phyloP scores from a whole-genome alignment of 2,888 invertebrate species.

The Drosophila paramelanica region DNA sequence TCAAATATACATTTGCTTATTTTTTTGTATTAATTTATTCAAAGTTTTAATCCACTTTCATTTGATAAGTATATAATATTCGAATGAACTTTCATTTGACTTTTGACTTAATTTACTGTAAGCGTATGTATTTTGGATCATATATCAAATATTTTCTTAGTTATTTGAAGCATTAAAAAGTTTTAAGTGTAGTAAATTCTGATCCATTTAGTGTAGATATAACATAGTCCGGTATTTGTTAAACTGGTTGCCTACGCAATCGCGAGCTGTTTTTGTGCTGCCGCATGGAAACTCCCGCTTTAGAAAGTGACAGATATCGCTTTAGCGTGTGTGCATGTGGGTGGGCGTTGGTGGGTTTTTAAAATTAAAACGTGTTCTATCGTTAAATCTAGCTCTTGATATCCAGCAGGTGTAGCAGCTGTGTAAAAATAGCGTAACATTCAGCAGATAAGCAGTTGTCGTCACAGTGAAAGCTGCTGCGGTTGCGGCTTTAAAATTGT shows the following conservation, averaged over 20 bases:
- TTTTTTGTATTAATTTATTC: background rate
- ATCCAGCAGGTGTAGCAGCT: conserved; percentile 48
- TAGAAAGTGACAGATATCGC: conserved; percentile 33
- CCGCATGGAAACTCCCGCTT: conserved; percentile 4
- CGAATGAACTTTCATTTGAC: no score
- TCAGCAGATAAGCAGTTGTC: conserved; percentile 34
- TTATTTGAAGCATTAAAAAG: no score
- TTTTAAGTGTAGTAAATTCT: background rate
- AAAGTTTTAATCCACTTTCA: background rate
- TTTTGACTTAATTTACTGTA: no score
- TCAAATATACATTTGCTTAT: background rate
- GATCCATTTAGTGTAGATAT: background rate
- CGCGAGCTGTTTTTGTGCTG: conserved; percentile 7
- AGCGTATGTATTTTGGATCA: no score
- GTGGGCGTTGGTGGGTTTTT: conserved; percentile 40
- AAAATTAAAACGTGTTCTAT: conserved; percentile 84
- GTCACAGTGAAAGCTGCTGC: conserved; percentile 1
- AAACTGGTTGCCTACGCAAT: background rate
- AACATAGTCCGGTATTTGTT: background rate
- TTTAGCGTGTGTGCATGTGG: conserved; percentile 23
- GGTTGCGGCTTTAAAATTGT: conserved; percentile 29
- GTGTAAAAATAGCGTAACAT: conserved; percentile 48
- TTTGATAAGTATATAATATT: background rate
- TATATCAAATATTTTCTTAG: no score
- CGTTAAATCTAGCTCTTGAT: conserved; percentile 77